phyloP scores from a whole-genome alignment of 1,140 invertebrate genomes.

The Bombus soroeensis region DNA sequence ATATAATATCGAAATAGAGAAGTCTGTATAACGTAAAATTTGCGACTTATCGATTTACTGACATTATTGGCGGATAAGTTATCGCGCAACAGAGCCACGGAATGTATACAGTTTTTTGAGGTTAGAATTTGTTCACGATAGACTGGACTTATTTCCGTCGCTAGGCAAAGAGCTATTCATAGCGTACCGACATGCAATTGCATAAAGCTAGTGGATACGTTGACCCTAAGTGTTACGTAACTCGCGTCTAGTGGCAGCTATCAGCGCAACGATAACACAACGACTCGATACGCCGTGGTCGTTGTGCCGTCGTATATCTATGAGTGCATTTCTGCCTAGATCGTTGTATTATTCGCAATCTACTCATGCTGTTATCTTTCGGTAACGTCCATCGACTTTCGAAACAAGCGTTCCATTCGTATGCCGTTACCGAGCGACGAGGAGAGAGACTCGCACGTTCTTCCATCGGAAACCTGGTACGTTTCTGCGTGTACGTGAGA shows the following conservation, averaged over 20 bases:
- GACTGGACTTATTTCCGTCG: conserved; percentile 65
- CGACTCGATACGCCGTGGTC: conserved; percentile 44
- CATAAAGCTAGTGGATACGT: conserved; percentile 81
- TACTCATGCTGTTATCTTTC: conserved; percentile 61
- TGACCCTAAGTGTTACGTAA: conserved; percentile 81
- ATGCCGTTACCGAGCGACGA: conserved; percentile 1
- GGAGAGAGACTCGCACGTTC: conserved; percentile 4
- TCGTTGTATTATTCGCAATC: conserved; percentile 65
- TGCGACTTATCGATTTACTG: too few relatives aligned
- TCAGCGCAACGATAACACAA: conserved; percentile 73
- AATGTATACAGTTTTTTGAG: not conserved
- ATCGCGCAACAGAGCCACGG: not conserved
- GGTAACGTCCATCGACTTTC: conserved; percentile 63
- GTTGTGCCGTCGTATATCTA: conserved; percentile 47
- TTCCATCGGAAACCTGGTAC: conserved; percentile 15
- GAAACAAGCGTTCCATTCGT: conserved; percentile 50
- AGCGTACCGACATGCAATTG: conserved; percentile 80
- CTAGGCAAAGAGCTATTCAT: conserved; percentile 79
- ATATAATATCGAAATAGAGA: too few relatives aligned
- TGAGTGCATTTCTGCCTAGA: conserved; percentile 53
- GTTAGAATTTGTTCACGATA: conserved; percentile 51
- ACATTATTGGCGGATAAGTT: not conserved
- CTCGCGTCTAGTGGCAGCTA: conserved; percentile 75
- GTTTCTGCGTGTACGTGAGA: conserved; percentile 10
- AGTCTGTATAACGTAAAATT: too few relatives aligned